Evolutionary conservation across 2,113 vertebrate species (phyloP).

Genomic region (Nerophis lumbriciformis): DNA sequence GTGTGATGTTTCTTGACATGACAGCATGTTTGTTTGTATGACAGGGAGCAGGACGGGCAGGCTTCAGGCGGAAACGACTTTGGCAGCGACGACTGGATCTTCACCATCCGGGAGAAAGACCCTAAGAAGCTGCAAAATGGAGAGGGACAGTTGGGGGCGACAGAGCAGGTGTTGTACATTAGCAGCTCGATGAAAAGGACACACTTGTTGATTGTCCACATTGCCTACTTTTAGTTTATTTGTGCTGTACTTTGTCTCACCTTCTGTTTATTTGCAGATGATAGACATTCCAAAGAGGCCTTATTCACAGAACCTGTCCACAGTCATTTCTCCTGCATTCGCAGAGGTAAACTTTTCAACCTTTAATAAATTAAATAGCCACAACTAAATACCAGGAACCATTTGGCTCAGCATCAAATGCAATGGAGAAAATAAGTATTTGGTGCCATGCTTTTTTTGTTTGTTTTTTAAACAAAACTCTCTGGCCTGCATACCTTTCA

Average conservation of each 20-base stretch:
- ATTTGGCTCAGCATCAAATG: background rate
- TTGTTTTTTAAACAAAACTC: too few relatives aligned
- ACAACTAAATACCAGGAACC: background rate
- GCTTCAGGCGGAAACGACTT: conserved; percentile 89
- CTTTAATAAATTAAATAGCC: background rate
- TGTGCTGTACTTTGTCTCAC: background rate
- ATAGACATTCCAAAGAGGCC: conserved; percentile 89
- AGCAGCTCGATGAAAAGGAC: background rate
- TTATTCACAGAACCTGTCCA: conserved; percentile 88
- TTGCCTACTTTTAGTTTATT: too few relatives aligned
- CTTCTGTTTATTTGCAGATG: conserved; percentile 53
- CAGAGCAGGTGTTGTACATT: conserved; percentile 67
- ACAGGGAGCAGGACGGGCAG: conserved; percentile 86
- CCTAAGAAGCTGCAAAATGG: conserved; percentile 91
- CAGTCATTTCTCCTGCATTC: conserved; percentile 90
- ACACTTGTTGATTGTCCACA: background rate
- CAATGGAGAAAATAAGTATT: background rate
- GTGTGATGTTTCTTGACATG: background rate
- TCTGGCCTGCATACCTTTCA: too few relatives aligned
- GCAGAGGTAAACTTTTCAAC: conserved; percentile 78
- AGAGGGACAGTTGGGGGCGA: conserved; percentile 73
- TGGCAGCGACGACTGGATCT: conserved; percentile 87
- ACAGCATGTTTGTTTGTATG: conserved; percentile 4
- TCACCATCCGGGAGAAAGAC: conserved; percentile 92
- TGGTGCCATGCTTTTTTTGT: too few relatives aligned